Percentiles rank a stretch among this genome's conserved stretches.
Conservation (phyloP, 1,140 invertebrate genomes). For the Trypoxylus dichotomus region DNA sequence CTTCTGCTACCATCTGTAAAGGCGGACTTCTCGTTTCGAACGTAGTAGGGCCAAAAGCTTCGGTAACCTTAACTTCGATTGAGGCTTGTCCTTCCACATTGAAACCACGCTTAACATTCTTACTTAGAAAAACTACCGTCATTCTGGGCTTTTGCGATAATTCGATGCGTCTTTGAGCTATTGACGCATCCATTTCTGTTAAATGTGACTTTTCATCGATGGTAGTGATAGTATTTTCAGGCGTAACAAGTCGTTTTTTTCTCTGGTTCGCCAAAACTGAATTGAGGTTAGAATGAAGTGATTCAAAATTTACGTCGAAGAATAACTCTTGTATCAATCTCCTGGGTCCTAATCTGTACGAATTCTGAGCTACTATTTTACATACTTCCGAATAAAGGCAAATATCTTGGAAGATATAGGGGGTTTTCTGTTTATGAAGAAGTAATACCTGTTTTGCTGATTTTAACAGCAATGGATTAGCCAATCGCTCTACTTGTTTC, state of each 20-base stretch:
- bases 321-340: constrained; percentile 94
- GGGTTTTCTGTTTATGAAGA: constrained; percentile 84
- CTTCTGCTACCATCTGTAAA: constrained; percentile 36
- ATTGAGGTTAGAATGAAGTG: constrained; percentile 56
- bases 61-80: neutral
- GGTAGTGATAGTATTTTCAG: neutral
- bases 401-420: constrained; percentile 80
- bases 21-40: constrained; percentile 36
- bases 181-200: constrained; percentile 15
- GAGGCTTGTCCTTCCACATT: constrained; percentile 12
- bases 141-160: constrained; percentile 3
- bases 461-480: constrained; percentile 70
- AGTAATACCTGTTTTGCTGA: constrained; percentile 68
- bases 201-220: neutral
- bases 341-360: constrained; percentile 79
- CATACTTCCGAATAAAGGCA: constrained; percentile 94
- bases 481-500: constrained; percentile 66
- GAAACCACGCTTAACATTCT: constrained; percentile 29
- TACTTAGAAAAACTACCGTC: neutral
- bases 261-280: constrained; percentile 42
- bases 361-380: constrained; percentile 73
- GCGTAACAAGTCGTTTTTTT: constrained; percentile 29
- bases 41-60: constrained; percentile 27
- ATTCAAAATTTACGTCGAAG: constrained; percentile 79
- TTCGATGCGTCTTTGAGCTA: constrained; percentile 24